These are phyloP conservation scores for Mola mola DNA, from an alignment of 2,113 vertebrate species.

Conservation along the genomic window DNA sequence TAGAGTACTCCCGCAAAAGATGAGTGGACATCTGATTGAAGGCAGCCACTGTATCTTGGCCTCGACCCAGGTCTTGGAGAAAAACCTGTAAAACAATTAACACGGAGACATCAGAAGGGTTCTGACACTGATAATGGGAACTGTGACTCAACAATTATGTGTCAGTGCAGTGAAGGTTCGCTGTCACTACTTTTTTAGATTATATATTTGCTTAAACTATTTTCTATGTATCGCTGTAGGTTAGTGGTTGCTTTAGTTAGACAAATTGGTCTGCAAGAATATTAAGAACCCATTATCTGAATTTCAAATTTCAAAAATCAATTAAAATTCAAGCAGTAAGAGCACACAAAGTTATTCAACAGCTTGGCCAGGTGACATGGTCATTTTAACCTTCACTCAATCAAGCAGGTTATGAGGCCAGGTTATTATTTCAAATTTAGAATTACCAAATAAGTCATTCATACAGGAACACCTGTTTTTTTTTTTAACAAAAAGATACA, in stretches of 20 bases:
- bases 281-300: conserved; percentile 25
- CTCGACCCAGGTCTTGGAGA: conserved; percentile 88
- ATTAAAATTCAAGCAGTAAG: conserved; percentile 16
- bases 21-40: conserved; percentile 93
- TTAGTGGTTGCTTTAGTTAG: conserved; percentile 5
- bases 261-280: conserved; percentile 9
- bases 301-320: too few relatives aligned
- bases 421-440: conserved; percentile 34
- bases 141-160: conserved; percentile 12
- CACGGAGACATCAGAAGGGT: conserved; percentile 4
- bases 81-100: conserved; percentile 78
- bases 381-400: conserved; percentile 55
- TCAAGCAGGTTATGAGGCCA: conserved; percentile 28
- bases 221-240: conserved; percentile 1
- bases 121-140: conserved; percentile 1
- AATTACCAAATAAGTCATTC: conserved; percentile 39
- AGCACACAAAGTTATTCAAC: conserved; percentile 26
- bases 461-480: conserved; percentile 6
- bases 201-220: neutral
- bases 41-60: conserved; percentile 82
- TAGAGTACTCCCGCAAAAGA: conserved; percentile 88
- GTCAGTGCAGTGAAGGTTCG: neutral
- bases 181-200: neutral
- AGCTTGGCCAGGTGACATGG: conserved; percentile 30
- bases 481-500: conserved; percentile 34